Evolutionary conservation across 2,888 invertebrate genomes (phyloP).

Genomic region (Congeria kusceri): DNA sequence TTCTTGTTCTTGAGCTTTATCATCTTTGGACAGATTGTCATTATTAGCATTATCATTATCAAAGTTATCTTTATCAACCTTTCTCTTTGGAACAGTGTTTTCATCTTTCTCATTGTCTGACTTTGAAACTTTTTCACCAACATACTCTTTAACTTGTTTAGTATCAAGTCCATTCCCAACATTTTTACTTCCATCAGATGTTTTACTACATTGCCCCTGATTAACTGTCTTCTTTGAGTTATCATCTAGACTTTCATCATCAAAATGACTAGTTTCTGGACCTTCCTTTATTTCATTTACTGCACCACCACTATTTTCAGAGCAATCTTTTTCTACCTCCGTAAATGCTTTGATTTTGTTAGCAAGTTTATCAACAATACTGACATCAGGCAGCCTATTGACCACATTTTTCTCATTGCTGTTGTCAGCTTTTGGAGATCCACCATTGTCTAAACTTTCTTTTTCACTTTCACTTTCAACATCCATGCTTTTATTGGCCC

Average conservation of each 20-base stretch:
- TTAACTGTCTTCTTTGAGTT: constrained; percentile 6
- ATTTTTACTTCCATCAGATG: neutral
- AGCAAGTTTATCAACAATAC: constrained; percentile 53
- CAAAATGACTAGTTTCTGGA: neutral
- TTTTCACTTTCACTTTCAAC: neutral
- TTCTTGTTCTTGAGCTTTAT: constrained; percentile 1
- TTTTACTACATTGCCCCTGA: neutral
- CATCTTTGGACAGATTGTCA: neutral
- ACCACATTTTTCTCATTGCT: neutral
- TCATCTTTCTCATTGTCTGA: constrained; percentile 1
- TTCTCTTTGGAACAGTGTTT: neutral
- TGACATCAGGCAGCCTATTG: neutral
- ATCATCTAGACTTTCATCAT: neutral
- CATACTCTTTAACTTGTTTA: neutral
- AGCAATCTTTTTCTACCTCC: constrained; percentile 14
- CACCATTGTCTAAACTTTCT: neutral
- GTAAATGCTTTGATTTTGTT: constrained; percentile 41
- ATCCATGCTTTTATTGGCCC: neutral
- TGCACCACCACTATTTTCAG: neutral
- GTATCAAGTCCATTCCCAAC: neutral
- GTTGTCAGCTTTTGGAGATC: neutral
- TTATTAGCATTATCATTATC: constrained; percentile 1
- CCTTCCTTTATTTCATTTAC: too few relatives aligned
- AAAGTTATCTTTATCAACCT: neutral
- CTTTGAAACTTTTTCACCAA: neutral